Percentiles rank a stretch among this genome's conserved stretches.
Conservation (phyloP, 2,888 invertebrate species). For the Eristalis pertinax region DNA sequence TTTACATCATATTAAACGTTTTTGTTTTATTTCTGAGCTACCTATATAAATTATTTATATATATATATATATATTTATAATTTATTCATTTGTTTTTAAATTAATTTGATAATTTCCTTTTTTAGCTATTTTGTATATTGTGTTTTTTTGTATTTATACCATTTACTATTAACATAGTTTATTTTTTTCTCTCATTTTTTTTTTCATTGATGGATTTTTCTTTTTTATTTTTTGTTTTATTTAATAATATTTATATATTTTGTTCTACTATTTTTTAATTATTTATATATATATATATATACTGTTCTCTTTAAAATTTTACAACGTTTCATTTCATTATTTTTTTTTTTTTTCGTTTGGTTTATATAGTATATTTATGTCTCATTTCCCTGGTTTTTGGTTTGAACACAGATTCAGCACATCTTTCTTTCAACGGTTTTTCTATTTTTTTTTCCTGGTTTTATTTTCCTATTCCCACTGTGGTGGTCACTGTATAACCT, state of each 20-base stretch:
- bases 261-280: constrained; percentile 37
- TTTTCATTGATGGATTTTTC: background rate
- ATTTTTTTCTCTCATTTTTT: constrained; percentile 19
- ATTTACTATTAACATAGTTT: constrained; percentile 74
- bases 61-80: constrained; percentile 66
- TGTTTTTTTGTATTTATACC: constrained; percentile 69
- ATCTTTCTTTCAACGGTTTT: constrained; percentile 57
- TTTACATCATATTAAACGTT: constrained; percentile 66
- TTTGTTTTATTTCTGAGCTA: constrained; percentile 61
- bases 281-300: constrained; percentile 48
- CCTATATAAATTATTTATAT: constrained; percentile 62
- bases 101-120: constrained; percentile 65
- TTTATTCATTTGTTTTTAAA: constrained; percentile 64
- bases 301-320: constrained; percentile 65
- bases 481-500: constrained; percentile 44
- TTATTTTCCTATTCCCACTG: background rate
- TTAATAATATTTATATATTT: constrained; percentile 73
- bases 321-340: constrained; percentile 51
- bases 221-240: constrained; percentile 52
- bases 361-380: constrained; percentile 60
- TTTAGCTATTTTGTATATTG: constrained; percentile 71
- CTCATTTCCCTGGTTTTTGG: constrained; percentile 69
- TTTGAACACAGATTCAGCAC: constrained; percentile 72
- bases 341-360: constrained; percentile 24
- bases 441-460: constrained; percentile 1